Percentiles rank a stretch among this genome's conserved stretches.
These are phyloP conservation scores for Leucophenga maculata DNA, from an alignment of 2,888 invertebrate genomes.

Conservation along the genomic window DNA sequence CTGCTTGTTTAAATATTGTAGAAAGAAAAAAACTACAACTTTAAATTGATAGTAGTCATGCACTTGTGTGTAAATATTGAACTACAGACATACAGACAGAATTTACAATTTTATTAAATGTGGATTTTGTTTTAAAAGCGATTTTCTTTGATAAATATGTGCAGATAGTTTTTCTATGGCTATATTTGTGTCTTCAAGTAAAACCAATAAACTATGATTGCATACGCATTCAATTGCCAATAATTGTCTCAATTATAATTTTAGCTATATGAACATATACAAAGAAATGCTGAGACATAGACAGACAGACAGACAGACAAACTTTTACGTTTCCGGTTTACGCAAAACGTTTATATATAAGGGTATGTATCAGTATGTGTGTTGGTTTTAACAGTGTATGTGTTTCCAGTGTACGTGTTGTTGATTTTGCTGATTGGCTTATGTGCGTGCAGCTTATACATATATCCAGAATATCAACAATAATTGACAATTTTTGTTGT, in stretches of 20 bases:
- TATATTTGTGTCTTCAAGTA: neutral
- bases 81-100: neutral
- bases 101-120: constrained; percentile 51
- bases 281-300: too few species aligned
- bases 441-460: constrained; percentile 15
- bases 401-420: constrained; percentile 47
- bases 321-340: neutral
- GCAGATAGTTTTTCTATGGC: neutral
- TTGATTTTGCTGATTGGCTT: constrained; percentile 63
- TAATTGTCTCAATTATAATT: constrained; percentile 6
- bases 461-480: constrained; percentile 45
- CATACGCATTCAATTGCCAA: constrained; percentile 14
- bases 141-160: constrained; percentile 45
- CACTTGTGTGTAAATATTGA: neutral
- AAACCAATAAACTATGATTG: constrained; percentile 6
- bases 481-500: constrained; percentile 52
- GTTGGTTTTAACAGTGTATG: constrained; percentile 29
- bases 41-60: neutral
- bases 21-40: too few species aligned
- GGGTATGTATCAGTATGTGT: constrained; percentile 15
- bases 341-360: neutral
- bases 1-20: neutral
- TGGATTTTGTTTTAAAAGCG: constrained; percentile 60
- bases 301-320: neutral
- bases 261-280: too few species aligned